Base-by-base conservation (phyloP, 2,888 invertebrate species). In the Iselma pallidipennis region DNA sequence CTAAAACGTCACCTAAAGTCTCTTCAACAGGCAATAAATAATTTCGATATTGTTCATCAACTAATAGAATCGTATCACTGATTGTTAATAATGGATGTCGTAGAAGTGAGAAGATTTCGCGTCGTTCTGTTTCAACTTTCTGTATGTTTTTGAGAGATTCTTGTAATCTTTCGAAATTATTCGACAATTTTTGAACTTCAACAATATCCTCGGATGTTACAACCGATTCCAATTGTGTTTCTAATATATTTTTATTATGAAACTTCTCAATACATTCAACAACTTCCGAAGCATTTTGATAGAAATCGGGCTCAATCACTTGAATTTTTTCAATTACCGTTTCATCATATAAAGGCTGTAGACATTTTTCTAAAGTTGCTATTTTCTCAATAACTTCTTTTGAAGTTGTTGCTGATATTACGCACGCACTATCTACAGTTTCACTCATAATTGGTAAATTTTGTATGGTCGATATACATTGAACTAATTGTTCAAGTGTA, bases 191-290 rank as follows among this genome's bases (percentile, higher is more conserved):
- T 65, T 73, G 71, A 19, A 81, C 67, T 60, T 77, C 74, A 3
- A 57, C 62, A 9, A 79, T 66, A 61, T 79, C 76, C 66, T 78
- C 74, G 6, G 65, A 37, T 0, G 74, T 74, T 21, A 77, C 58
- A 26, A 66, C 51, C 6, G 73, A 66, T 56, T 73, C 73, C 14
- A 67, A 68, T 31, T 55, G 60, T 53, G 68, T 66, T 33, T 75
- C 71, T 37, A 76, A 73, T 4, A 73, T 2, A 71, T 60, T n/a
- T 71, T 67, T 19, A 57, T 66, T 61, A 77, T 80, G 45, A 0
- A 80, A 61, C 57, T 77, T 75, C 57, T 79, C 78, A 3, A 81
- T 72, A 49, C 74, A 72, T 51, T 77, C 72, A 12, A 78, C 71
- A 37, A 81, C 76, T 66, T 76, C 75, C 2, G 76, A 67, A 6